Evolutionary conservation across 2,797 vertebrate species (phyloP).

Genomic region (Taeniopygia guttata): DNA sequence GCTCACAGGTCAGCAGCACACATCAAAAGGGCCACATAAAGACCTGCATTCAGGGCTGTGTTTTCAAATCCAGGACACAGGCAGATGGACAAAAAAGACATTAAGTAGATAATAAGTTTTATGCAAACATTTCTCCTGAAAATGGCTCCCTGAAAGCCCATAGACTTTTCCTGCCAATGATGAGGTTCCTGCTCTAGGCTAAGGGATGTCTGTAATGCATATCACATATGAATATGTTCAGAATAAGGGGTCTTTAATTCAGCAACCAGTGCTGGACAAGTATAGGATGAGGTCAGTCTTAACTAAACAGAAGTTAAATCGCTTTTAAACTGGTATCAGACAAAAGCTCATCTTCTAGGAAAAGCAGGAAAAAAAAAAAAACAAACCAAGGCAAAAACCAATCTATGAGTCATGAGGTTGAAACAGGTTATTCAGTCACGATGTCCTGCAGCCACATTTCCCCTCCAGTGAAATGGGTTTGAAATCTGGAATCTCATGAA

Average conservation of each 20-base stretch:
- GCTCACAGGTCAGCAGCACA: constrained; percentile 43
- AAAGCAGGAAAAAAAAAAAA: background rate
- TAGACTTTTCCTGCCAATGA: constrained; percentile 31
- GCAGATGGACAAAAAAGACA: constrained; percentile 14
- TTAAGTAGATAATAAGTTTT: constrained; percentile 26
- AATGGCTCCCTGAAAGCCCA: constrained; percentile 23
- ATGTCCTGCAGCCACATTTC: background rate
- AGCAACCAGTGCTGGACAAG: background rate
- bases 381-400: background rate
- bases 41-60: constrained; percentile 3
- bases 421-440: background rate
- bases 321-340: background rate
- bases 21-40: constrained; percentile 54
- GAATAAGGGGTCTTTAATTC: background rate
- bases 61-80: constrained; percentile 8
- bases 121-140: background rate
- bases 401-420: background rate
- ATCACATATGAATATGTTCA: background rate
- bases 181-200: background rate
- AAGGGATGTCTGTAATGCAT: background rate
- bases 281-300: background rate
- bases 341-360: background rate
- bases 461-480: background rate
- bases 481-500: background rate
- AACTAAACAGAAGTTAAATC: constrained; percentile 7